Percentiles rank a stretch among this genome's conserved stretches.
phyloP scores from a whole-genome alignment of 2,113 vertebrate genomes.

The Fukomys damarensis region DNA sequence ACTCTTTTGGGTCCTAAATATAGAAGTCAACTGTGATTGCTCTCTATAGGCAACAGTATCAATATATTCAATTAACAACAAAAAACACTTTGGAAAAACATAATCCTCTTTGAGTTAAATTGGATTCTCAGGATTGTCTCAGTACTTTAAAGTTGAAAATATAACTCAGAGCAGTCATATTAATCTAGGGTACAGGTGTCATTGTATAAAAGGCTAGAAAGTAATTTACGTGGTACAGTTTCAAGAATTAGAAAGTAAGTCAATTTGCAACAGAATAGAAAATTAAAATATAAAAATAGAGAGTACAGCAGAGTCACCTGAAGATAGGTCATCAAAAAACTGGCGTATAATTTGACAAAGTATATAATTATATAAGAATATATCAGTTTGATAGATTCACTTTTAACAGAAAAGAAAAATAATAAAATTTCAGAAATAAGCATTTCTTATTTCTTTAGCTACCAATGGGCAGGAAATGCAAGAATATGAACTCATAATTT shows the following conservation, averaged over 20 bases:
- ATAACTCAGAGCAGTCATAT: neutral
- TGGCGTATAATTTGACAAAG: neutral
- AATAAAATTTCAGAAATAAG: neutral
- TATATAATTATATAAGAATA: neutral
- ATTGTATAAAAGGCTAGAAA: neutral
- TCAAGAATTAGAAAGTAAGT: conserved; percentile 36
- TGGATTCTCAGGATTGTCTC: conserved; percentile 4
- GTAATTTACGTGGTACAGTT: neutral
- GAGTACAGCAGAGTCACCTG: neutral
- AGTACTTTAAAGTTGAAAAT: neutral
- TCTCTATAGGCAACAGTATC: neutral
- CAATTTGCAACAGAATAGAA: neutral
- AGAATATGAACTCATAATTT: neutral
- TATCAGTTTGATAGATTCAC: neutral
- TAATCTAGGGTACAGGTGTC: neutral
- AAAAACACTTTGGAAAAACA: neutral
- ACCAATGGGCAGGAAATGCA: neutral
- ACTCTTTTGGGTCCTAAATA: neutral
- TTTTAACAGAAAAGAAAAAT: neutral
- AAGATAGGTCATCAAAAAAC: neutral
- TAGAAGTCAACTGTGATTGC: neutral
- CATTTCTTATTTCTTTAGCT: neutral
- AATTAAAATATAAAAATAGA: neutral
- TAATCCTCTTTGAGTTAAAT: neutral
- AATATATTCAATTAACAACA: neutral